phyloP scores from a whole-genome alignment of 2,888 invertebrate genomes.

The Cosmia trapezina region DNA sequence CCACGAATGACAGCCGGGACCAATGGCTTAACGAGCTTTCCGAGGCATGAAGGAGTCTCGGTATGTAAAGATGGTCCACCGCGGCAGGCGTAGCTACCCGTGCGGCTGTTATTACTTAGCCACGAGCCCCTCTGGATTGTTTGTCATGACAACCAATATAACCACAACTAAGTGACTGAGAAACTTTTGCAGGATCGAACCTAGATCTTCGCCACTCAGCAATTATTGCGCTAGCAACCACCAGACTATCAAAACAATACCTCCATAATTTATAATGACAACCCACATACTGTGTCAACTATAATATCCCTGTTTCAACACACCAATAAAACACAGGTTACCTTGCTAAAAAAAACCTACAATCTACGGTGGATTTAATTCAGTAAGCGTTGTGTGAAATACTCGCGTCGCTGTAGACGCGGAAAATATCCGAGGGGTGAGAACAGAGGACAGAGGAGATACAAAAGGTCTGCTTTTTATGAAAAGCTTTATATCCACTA shows the following conservation, averaged over 20 bases:
- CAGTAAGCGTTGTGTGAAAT: conserved; percentile 67
- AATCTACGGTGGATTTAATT: conserved; percentile 74
- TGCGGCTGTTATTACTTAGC: too few species aligned
- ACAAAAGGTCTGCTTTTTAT: conserved; percentile 16
- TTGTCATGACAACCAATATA: background rate
- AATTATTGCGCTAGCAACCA: background rate
- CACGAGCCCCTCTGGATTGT: too few species aligned
- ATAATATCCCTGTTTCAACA: background rate
- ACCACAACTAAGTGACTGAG: background rate
- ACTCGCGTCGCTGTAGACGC: conserved; percentile 45
- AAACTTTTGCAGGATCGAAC: background rate
- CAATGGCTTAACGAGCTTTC: too few species aligned
- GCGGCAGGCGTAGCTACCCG: too few species aligned
- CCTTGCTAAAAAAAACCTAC: conserved; percentile 40
- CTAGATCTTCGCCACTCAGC: background rate
- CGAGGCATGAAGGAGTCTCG: too few species aligned
- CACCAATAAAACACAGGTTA: conserved; percentile 33
- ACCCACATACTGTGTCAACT: background rate
- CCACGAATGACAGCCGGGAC: too few species aligned
- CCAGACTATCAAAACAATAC: background rate
- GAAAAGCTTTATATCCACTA: too few species aligned
- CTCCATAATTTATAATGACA: background rate
- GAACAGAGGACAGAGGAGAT: background rate
- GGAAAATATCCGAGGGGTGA: conserved; percentile 40
- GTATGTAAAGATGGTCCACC: too few species aligned